A percentile compares a stretch with the other conserved stretches of the same genome.
These are phyloP conservation scores for Lasioglossum baleicum DNA, from an alignment of 1,140 invertebrate genomes.

Conservation along the genomic window DNA sequence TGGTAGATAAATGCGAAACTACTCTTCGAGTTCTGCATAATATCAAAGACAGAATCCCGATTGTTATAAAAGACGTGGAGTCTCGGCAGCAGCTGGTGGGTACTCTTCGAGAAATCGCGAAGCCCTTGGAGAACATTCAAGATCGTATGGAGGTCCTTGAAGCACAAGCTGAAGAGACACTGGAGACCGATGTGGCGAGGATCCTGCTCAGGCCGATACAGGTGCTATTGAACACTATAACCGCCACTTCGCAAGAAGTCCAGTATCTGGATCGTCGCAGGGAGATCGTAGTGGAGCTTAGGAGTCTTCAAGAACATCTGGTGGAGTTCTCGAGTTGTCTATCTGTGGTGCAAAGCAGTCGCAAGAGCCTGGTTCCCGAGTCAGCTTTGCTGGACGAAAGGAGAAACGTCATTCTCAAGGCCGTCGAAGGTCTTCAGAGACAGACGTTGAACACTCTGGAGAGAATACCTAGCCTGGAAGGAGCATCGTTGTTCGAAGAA, in stretches of 20 bases:
- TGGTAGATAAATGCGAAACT: slow-evolving; percentile 39
- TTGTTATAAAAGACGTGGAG: slow-evolving; percentile 59
- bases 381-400: slow-evolving; percentile 61
- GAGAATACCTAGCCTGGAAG: slow-evolving; percentile 30
- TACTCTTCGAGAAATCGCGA: slow-evolving; percentile 60
- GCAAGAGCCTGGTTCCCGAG: slow-evolving; percentile 60
- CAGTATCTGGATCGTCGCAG: slow-evolving; percentile 41
- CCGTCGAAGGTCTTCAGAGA: slow-evolving; percentile 60
- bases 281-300: slow-evolving; percentile 50
- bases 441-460: slow-evolving; percentile 38
- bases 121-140: slow-evolving; percentile 63
- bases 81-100: slow-evolving; percentile 60
- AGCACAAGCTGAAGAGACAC: slow-evolving; percentile 49
- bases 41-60: slow-evolving; percentile 61
- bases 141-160: slow-evolving; percentile 64
- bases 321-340: slow-evolving; percentile 69
- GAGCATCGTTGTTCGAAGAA: slow-evolving; percentile 24
- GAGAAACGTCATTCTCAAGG: slow-evolving; percentile 66
- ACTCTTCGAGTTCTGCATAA: slow-evolving; percentile 53
- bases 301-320: slow-evolving; percentile 62
- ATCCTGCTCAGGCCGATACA: slow-evolving; percentile 60
- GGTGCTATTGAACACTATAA: slow-evolving; percentile 40
- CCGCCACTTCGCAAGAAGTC: slow-evolving; percentile 24
- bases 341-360: slow-evolving; percentile 66
- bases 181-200: slow-evolving; percentile 67